A percentile compares a stretch with the other conserved stretches of the same genome.
These are phyloP conservation scores for Acropora yongei DNA, from an alignment of 64 coral and sea anemone genomes.

Conservation along the genomic window DNA sequence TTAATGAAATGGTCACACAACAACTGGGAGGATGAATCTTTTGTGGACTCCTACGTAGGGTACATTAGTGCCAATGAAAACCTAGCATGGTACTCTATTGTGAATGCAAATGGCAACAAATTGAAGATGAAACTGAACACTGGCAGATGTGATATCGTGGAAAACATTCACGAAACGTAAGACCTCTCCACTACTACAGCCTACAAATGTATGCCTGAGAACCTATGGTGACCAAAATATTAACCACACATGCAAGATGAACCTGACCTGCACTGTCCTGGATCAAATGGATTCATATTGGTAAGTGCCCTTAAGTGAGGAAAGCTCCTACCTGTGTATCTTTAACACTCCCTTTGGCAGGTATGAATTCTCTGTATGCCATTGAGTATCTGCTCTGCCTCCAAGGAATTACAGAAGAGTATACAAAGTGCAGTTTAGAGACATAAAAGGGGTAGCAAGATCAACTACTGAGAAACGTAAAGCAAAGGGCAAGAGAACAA, in stretches of 20 bases:
- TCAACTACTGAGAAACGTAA: slow-evolving; percentile 1
- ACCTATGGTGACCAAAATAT: slow-evolving; percentile 46
- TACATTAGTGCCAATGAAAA: background rate
- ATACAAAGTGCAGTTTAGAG: slow-evolving; percentile 49
- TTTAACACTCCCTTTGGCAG: slow-evolving; percentile 49
- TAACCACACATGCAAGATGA: slow-evolving; percentile 40
- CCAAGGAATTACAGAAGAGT: slow-evolving; percentile 39
- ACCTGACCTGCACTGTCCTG: slow-evolving; percentile 35
- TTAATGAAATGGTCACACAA: too few relatives aligned
- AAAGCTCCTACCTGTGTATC: slow-evolving; percentile 35
- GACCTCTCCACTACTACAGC: slow-evolving; percentile 4
- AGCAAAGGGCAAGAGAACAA: background rate
- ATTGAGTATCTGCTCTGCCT: slow-evolving; percentile 38
- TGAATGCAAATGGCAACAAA: slow-evolving; percentile 27
- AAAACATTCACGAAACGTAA: slow-evolving; percentile 56
- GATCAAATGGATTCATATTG: slow-evolving; percentile 58
- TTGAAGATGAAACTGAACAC: slow-evolving; percentile 44
- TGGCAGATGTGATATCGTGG: slow-evolving; percentile 28
- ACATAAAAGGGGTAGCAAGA: slow-evolving; percentile 48
- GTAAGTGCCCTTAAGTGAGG: slow-evolving; percentile 43
- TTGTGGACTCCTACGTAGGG: background rate
- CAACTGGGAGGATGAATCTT: too few relatives aligned
- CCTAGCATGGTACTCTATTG: background rate
- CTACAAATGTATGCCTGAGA: slow-evolving; percentile 35
- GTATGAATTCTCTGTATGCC: slow-evolving; percentile 50